Percentiles rank a stretch among this genome's conserved stretches.
phyloP scores from a whole-genome alignment of 2,888 invertebrate species.

The Philaethria dido region DNA sequence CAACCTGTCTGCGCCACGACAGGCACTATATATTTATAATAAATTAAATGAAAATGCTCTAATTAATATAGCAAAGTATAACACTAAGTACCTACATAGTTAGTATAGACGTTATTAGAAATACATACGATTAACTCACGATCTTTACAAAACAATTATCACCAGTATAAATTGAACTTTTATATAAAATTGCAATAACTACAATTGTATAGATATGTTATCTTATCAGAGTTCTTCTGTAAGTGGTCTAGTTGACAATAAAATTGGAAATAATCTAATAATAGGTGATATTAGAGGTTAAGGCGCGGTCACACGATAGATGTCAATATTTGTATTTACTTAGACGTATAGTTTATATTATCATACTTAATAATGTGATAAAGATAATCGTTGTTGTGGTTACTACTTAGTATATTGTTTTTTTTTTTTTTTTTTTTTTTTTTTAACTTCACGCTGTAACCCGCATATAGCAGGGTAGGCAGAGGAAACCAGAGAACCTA shows the following conservation, averaged over 20 bases:
- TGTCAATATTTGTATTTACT: constrained; percentile 77
- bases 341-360: constrained; percentile 45
- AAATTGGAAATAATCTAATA: constrained; percentile 65
- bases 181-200: background rate
- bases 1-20: too few species aligned
- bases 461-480: too few species aligned
- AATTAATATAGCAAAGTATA: constrained; percentile 1
- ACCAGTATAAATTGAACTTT: constrained; percentile 33
- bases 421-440: too few species aligned
- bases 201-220: constrained; percentile 17
- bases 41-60: background rate
- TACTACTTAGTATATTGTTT: constrained; percentile 49
- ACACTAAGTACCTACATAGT: background rate
- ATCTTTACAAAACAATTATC: constrained; percentile 13
- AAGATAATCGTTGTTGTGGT: constrained; percentile 49
- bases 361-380: constrained; percentile 51
- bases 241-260: constrained; percentile 52
- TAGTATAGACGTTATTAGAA: background rate
- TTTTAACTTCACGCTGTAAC: too few species aligned
- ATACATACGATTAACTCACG: constrained; percentile 9
- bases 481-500: too few species aligned
- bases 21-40: too few species aligned
- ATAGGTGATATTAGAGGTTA: constrained; percentile 73
- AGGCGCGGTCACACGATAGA: constrained; percentile 74
- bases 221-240: constrained; percentile 43